Base-by-base conservation (phyloP, 2,113 vertebrate species). In the Dasypus novemcinctus region DNA sequence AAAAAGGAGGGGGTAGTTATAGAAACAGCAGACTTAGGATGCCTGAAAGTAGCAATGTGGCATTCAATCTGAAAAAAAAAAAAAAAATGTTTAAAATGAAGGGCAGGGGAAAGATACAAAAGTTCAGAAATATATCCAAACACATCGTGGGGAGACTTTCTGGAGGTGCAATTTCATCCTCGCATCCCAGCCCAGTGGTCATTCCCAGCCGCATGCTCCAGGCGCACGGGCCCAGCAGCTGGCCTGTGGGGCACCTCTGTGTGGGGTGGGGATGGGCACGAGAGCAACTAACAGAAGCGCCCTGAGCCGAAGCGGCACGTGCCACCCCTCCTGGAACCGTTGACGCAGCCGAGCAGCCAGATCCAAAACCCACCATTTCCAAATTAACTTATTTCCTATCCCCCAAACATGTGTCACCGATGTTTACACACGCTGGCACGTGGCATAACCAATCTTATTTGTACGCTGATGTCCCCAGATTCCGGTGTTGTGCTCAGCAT, bases 341-440 rank as follows among this genome's bases (percentile, higher is more conserved):
- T 13, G 5, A 46, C 38, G 54, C 86, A 20, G 86, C 57, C 13
- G n/a, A 86, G 68, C 78, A 1, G 0, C 59, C 41, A 17, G 7
- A 6, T 23, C 74, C 29, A 43, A 27, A 52, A 79, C 80, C 92
- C 17, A 0, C 59, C 88, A 69, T 95, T 96, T 96, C 92, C 96
- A 75, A 57, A 92, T 71, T 74, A 79, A 64, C 49, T 66, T 1
- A 82, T 66, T 75, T 93, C 69, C 90, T 29, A 75, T 36, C 41
- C 64, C 86, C 27, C 9, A 75, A 94, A 63, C 31, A n/a, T 43
- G 61, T 68, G 72, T 23, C 71, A 90, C 15, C 49, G 15, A 29
- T 59, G 54, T 95, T 90, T 61, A 59, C 61, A 33, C n/a, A 25
- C 2, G 12, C 0, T 46, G 68, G 57, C 81, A 82, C 0, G 5